phyloP scores from a whole-genome alignment of 2,888 invertebrate species.

The Anaspis maculata region DNA sequence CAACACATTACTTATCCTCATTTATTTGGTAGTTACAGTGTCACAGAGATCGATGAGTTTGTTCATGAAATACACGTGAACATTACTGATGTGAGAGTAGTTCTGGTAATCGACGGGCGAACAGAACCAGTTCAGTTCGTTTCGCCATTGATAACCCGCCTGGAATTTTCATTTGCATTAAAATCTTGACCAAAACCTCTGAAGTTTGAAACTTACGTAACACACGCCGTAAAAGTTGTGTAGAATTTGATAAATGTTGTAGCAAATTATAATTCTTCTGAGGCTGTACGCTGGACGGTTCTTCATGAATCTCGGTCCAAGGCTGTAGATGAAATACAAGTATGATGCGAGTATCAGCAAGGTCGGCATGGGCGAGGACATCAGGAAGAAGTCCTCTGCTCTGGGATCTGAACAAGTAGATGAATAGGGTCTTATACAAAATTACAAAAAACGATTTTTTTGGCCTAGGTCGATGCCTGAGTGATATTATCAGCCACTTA shows the following conservation, averaged over 20 bases:
- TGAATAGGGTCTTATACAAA: too few species aligned
- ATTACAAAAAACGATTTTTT: too few species aligned
- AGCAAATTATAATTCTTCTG: conserved; percentile 18
- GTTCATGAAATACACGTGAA: conserved; percentile 60
- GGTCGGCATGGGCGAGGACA: conserved; percentile 19
- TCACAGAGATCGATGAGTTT: conserved; percentile 68
- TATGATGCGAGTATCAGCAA: conserved; percentile 14
- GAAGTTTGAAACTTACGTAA: conserved; percentile 20
- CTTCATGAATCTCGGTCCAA: conserved; percentile 24
- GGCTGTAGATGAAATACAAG: conserved; percentile 19
- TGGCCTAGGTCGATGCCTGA: too few species aligned
- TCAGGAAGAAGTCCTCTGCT: conserved; percentile 16
- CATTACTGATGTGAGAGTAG: conserved; percentile 50
- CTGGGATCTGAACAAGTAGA: conserved; percentile 26
- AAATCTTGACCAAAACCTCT: too few species aligned
- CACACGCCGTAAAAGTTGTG: conserved; percentile 18
- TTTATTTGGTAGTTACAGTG: conserved; percentile 57
- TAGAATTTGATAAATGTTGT: conserved; percentile 21
- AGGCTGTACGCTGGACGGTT: conserved; percentile 22
- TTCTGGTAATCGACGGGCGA: conserved; percentile 61
- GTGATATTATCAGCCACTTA: too few species aligned
- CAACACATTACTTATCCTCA: too few species aligned
- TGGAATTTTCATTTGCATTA: too few species aligned
- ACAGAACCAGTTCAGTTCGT: conserved; percentile 45
- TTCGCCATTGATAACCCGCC: too few species aligned